These are phyloP conservation scores for Lutjanus erythropterus DNA, from an alignment of 2,113 vertebrate genomes.

Conservation along the genomic window DNA sequence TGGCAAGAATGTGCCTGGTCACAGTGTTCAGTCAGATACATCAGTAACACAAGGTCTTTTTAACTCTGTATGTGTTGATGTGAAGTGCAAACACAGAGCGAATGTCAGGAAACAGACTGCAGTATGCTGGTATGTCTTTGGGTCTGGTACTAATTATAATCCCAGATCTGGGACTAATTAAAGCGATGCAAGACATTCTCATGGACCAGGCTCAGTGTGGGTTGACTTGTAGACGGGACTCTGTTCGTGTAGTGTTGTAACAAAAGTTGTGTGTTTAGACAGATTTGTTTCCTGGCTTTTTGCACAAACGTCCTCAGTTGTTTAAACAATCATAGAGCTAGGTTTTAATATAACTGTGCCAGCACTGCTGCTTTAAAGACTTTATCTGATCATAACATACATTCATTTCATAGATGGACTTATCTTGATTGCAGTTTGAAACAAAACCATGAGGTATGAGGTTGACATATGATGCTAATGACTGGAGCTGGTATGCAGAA, in stretches of 20 bases:
- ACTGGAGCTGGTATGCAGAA: constrained; percentile 9
- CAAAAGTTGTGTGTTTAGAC: neutral
- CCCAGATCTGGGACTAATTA: constrained; percentile 67
- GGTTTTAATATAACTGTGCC: neutral
- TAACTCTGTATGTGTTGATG: constrained; percentile 27
- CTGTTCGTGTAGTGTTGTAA: neutral
- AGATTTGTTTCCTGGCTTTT: neutral
- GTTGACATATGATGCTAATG: constrained; percentile 40
- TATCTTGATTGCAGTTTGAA: constrained; percentile 19
- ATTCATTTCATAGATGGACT: neutral
- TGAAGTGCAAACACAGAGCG: constrained; percentile 23
- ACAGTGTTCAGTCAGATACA: neutral
- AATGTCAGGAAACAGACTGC: constrained; percentile 6
- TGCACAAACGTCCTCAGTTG: neutral
- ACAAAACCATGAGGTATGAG: constrained; percentile 1
- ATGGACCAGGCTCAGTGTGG: constrained; percentile 35
- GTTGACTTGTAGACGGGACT: constrained; percentile 18
- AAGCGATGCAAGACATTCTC: constrained; percentile 57
- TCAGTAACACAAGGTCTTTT: neutral
- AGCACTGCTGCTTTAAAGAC: neutral
- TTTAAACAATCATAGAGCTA: neutral
- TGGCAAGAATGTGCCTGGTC: neutral
- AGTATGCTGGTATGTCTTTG: constrained; percentile 30
- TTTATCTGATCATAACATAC: too few relatives aligned
- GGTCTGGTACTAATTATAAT: constrained; percentile 64